These are phyloP conservation scores for Schizopygopsis malacanthus DNA, from an alignment of 2,797 vertebrate genomes.

Conservation along the genomic window DNA sequence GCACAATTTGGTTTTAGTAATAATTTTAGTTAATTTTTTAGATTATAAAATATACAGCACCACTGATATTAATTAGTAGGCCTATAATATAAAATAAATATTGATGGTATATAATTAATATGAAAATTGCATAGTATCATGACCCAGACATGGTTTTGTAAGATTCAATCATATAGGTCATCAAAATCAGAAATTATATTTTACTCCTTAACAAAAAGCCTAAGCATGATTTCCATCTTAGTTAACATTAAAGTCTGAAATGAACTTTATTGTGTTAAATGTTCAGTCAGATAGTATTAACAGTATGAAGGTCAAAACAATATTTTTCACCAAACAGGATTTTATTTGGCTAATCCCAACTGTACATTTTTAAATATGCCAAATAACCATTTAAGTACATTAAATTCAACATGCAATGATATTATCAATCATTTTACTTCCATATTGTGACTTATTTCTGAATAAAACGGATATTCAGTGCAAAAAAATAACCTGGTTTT, in stretches of 20 bases:
- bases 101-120: too few species aligned
- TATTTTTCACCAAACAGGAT: constrained; percentile 1
- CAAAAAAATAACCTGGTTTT: not conserved
- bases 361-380: not conserved
- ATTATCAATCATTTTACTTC: not conserved
- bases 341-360: not conserved
- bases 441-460: not conserved
- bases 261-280: not conserved
- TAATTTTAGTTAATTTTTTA: not conserved
- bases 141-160: not conserved
- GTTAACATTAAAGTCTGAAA: not conserved
- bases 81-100: not conserved
- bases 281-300: not conserved
- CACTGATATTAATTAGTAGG: not conserved
- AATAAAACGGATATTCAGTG: not conserved
- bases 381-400: not conserved
- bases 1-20: not conserved
- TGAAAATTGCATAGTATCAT: not conserved
- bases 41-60: not conserved
- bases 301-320: not conserved
- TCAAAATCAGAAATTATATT: not conserved
- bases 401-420: not conserved
- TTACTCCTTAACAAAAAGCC: not conserved
- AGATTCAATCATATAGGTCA: not conserved
- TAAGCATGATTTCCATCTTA: not conserved